Evolutionary conservation across 2,797 vertebrate genomes (phyloP).

Genomic region (Lacerta viridis): DNA sequence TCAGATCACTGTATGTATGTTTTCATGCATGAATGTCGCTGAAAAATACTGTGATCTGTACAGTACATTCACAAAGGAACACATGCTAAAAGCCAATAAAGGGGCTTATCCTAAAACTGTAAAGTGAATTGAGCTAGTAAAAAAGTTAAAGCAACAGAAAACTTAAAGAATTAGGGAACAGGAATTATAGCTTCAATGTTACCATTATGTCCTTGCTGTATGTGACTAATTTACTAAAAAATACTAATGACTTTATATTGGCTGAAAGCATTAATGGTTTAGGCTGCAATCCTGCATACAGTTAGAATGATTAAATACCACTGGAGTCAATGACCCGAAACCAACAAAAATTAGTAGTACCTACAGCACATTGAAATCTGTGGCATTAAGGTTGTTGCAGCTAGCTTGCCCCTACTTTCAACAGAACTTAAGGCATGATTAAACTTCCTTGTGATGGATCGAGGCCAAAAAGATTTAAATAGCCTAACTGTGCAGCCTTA

Average conservation of each 20-base stretch:
- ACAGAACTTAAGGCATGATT: background rate
- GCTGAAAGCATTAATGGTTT: background rate
- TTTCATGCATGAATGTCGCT: background rate
- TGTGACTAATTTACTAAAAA: slow-evolving; percentile 3
- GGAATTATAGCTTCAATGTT: background rate
- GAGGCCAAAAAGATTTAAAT: background rate
- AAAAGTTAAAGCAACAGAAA: background rate
- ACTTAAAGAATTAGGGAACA: fast-evolving
- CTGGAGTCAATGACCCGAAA: slow-evolving; percentile 1
- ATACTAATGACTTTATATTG: background rate
- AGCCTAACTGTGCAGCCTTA: background rate
- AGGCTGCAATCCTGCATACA: background rate
- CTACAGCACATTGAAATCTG: background rate
- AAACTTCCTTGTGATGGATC: background rate
- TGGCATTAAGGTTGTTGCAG: background rate
- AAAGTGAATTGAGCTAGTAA: background rate
- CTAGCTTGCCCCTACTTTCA: background rate
- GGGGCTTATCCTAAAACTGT: background rate
- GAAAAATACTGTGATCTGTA: background rate
- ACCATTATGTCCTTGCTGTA: background rate
- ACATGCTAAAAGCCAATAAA: background rate
- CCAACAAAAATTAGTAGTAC: background rate
- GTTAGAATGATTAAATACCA: slow-evolving; percentile 15
- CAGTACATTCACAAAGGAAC: background rate
- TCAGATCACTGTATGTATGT: fast-evolving